Conservation (phyloP, 2,888 invertebrate species). For the Drosophila buzzatii region DNA sequence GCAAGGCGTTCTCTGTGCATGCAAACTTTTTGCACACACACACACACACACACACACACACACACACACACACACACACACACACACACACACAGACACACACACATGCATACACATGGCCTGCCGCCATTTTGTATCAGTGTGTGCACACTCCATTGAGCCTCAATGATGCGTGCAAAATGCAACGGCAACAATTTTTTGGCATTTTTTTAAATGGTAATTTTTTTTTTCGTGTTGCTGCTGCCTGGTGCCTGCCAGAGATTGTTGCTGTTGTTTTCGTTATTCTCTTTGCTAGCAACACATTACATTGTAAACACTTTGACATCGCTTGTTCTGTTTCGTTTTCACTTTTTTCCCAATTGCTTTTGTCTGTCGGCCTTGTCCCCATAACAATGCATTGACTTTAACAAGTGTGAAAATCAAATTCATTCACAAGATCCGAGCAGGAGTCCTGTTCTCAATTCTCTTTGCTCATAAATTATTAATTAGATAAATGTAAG, state of each 20-base stretch:
- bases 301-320: conserved; percentile 60
- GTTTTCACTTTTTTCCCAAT: conserved; percentile 22
- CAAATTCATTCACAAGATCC: conserved; percentile 72
- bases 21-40: conserved; percentile 61
- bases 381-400: conserved; percentile 62
- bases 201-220: conserved; percentile 64
- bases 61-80: too few species aligned
- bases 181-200: conserved; percentile 77
- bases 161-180: conserved; percentile 83
- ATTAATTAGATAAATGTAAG: background rate
- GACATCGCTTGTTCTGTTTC: conserved; percentile 18
- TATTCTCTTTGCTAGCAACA: conserved; percentile 52
- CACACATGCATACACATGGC: conserved; percentile 24
- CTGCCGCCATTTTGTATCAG: conserved; percentile 79
- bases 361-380: conserved; percentile 41
- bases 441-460: background rate
- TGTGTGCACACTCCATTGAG: conserved; percentile 82
- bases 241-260: background rate
- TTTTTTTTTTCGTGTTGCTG: conserved; percentile 46
- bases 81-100: conserved; percentile 17
- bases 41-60: conserved; percentile 10
- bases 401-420: conserved; percentile 72
- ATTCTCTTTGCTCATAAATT: background rate
- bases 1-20: conserved; percentile 39
- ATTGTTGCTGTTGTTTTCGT: conserved; percentile 20